Evolutionary conservation across 2,888 invertebrate species (phyloP).

Genomic region (Yponomeuta plumbellus): DNA sequence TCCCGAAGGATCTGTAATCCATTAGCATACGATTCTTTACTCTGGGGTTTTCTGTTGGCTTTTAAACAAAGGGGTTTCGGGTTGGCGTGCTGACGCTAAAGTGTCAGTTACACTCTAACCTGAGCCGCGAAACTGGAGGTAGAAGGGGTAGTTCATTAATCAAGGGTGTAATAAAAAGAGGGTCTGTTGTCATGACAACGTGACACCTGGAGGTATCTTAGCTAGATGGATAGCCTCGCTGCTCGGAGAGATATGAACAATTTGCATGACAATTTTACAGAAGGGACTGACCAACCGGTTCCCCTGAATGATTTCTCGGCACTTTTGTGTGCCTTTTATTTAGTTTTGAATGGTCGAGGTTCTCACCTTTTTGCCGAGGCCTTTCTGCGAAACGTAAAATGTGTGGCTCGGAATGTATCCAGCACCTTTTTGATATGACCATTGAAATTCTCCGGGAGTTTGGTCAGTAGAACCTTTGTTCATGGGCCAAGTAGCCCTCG

Average conservation of each 20-base stretch:
- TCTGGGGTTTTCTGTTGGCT: neutral
- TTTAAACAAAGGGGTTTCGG: neutral
- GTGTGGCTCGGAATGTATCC: neutral
- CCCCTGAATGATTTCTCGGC: neutral
- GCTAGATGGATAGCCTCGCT: conserved; percentile 29
- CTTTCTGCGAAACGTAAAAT: neutral
- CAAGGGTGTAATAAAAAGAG: conserved; percentile 25
- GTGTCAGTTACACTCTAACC: conserved; percentile 11
- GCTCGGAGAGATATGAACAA: conserved; percentile 34
- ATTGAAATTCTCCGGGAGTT: neutral
- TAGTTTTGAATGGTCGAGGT: neutral
- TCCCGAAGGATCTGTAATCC: neutral
- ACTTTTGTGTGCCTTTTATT: conserved; percentile 21
- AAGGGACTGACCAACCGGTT: conserved; percentile 5
- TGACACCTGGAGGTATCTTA: conserved; percentile 45
- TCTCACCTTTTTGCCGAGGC: neutral
- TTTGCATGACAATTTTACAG: conserved; percentile 54
- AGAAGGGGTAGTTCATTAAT: conserved; percentile 8
- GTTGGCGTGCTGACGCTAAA: neutral
- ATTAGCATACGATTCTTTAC: neutral
- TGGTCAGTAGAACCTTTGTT: neutral
- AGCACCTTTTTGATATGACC: neutral
- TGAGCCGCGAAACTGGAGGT: neutral
- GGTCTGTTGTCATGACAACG: conserved; percentile 42
- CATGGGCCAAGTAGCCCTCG: neutral